Evolutionary conservation across 2,888 invertebrate genomes (phyloP).

Genomic region (Cosmia trapezina): DNA sequence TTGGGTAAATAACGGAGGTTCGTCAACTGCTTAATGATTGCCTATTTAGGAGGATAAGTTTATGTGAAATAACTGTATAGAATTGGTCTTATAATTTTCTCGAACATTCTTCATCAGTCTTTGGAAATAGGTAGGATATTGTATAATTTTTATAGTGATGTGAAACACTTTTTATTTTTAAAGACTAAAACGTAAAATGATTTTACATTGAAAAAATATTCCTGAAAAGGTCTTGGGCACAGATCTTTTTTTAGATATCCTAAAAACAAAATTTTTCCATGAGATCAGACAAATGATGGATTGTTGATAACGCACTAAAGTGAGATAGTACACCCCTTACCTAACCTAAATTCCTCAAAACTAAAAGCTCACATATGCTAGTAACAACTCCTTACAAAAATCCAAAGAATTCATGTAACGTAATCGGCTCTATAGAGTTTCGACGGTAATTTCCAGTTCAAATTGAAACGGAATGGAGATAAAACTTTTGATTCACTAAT

Average conservation of each 20-base stretch:
- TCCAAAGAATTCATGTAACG: conserved; percentile 27
- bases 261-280: too few relatives aligned
- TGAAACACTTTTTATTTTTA: too few relatives aligned
- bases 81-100: conserved; percentile 1
- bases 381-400: conserved; percentile 27
- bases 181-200: neutral
- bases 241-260: too few relatives aligned
- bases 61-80: neutral
- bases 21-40: conserved; percentile 30
- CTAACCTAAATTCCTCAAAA: neutral
- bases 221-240: too few relatives aligned
- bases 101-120: neutral
- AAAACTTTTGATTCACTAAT: conserved; percentile 77
- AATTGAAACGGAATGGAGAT: conserved; percentile 57
- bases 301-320: neutral
- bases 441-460: conserved; percentile 44
- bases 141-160: too few relatives aligned
- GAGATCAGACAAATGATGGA: neutral
- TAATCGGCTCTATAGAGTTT: conserved; percentile 39
- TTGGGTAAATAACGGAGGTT: conserved; percentile 46
- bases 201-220: neutral
- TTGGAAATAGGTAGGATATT: neutral
- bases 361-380: neutral
- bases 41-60: conserved; percentile 14
- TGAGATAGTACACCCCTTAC: neutral